Evolutionary conservation across 2,888 invertebrate species (phyloP), one percentile per base, ranked within the genome.

Genomic region (Ashinkailepas kermadecensis): DNA sequence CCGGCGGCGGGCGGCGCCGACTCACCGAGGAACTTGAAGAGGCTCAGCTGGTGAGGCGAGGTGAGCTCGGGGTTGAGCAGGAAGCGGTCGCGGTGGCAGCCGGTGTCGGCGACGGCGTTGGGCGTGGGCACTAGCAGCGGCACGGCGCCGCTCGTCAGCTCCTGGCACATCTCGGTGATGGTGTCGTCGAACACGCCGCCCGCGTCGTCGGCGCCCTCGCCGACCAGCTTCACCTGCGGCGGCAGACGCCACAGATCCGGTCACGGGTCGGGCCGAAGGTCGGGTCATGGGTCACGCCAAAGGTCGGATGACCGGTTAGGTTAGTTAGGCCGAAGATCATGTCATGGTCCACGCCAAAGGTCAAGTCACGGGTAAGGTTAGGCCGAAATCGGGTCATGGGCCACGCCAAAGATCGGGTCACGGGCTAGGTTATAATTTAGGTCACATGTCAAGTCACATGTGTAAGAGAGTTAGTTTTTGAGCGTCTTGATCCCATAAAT

Each of bases 171-270:
- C 86, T 92, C 91, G 0, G 91, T 91, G 78, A 92, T 91, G 7
- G 91, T 92, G 85, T 92, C 92, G 86, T 92, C 92, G 87, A 92
- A 92, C 54, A 92, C 92, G 8, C 92, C 92, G 0, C 92, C 92
- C 4, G 92, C 92, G 87, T 92, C 92, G 86, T 92, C 92, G 0
- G 92, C 92, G 0, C 91, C 92, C 87, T 92, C 92, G 0, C 91
- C 91, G 12, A 92, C 89, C 59, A 92, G 87, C 86, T 91, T 91
- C n/a, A 90, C 90, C 87, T 87, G 83, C 7, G 81, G 74, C 67
- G 56, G 25, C 57, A 81, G 59, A 59, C 15, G 59, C 1, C 15
- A 15, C 12, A 7, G 59, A 59, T 39, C 39, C 39, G 39, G 39
- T 39, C 39, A 39, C 39, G 2, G 39, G 39, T 39, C 39, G 39